These are phyloP conservation scores for Platysteira castanea DNA, from an alignment of 2,113 vertebrate genomes.

Conservation along the genomic window DNA sequence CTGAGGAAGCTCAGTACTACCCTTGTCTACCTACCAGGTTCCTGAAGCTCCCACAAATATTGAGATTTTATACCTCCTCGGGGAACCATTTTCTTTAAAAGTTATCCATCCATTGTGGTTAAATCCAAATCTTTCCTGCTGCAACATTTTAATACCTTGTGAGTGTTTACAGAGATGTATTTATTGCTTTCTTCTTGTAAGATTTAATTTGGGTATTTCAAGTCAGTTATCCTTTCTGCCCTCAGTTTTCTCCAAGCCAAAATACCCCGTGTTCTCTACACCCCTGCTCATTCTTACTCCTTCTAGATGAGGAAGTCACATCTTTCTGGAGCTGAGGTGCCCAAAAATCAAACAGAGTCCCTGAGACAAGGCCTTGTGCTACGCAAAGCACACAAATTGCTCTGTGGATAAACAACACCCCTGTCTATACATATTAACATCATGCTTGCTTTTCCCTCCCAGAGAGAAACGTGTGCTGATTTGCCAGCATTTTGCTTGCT, in stretches of 20 bases:
- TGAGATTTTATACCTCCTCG: neutral
- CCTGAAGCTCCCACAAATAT: neutral
- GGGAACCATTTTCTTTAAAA: neutral
- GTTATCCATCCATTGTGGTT: neutral
- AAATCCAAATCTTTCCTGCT: neutral
- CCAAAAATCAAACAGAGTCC: neutral
- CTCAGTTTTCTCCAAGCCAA: neutral
- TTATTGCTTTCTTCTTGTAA: neutral
- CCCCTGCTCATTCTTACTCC: neutral
- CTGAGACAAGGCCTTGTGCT: neutral
- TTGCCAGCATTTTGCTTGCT: slow-evolving; percentile 10
- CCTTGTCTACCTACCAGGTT: neutral
- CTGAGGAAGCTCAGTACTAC: neutral
- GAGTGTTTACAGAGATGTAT: neutral
- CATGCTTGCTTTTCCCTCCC: neutral
- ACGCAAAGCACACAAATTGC: neutral
- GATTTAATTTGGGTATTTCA: neutral
- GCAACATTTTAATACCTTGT: neutral
- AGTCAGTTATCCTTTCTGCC: neutral
- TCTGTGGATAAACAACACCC: neutral
- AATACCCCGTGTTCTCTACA: neutral
- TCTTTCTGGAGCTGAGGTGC: neutral
- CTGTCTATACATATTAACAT: slow-evolving; percentile 1
- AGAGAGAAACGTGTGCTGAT: neutral
- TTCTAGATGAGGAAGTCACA: neutral